Percentiles rank a stretch among this genome's conserved stretches.
These are phyloP conservation scores for Chamaetylas fuelleborni DNA, from an alignment of 2,113 vertebrate species.

Conservation along the genomic window DNA sequence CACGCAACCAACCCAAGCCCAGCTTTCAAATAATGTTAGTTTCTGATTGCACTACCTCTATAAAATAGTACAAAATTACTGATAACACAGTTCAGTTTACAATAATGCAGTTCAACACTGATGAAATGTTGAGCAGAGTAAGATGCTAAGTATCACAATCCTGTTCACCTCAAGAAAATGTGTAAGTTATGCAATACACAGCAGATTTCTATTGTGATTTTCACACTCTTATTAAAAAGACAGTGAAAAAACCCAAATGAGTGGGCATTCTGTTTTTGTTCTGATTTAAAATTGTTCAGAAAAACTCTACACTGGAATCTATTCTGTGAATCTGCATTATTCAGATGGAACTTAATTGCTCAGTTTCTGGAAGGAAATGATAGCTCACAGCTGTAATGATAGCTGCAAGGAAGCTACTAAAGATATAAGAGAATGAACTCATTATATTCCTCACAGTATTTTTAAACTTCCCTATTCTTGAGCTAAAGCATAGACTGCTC, in stretches of 20 bases:
- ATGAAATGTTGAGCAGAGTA: not conserved
- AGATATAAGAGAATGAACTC: not conserved
- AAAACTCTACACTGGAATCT: not conserved
- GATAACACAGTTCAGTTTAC: not conserved
- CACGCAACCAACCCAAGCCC: not conserved
- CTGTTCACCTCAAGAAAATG: not conserved
- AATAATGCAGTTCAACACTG: not conserved
- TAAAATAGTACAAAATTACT: not conserved
- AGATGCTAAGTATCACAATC: not conserved
- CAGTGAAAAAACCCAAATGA: not conserved
- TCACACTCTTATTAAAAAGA: not conserved
- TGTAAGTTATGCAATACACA: not conserved
- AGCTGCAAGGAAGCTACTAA: not conserved
- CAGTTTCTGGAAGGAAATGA: not conserved
- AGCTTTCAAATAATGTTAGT: not conserved
- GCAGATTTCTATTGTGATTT: not conserved
- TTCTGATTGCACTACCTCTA: not conserved
- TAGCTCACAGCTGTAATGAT: not conserved
- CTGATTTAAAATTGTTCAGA: not conserved
- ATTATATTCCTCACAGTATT: not conserved
- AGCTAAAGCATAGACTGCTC: not conserved
- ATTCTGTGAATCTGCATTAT: not conserved
- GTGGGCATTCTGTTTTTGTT: not conserved
- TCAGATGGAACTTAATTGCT: not conserved
- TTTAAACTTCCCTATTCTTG: not conserved